Conservation (phyloP, 2,113 vertebrate genomes). For the Gopherus flavomarginatus region DNA sequence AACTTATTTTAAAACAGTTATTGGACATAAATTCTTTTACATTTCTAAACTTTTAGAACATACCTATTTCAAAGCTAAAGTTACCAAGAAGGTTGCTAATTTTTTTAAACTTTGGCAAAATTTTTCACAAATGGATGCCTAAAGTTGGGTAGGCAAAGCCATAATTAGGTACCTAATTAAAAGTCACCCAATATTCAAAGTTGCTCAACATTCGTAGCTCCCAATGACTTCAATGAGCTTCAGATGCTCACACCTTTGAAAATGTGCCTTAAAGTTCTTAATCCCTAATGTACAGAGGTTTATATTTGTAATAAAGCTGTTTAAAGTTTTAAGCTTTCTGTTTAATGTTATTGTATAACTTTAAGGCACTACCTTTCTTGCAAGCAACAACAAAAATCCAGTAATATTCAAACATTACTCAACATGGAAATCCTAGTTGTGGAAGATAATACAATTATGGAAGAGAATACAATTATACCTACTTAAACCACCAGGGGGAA, state of each 20-base stretch:
- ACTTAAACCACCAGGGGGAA: background rate
- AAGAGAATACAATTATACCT: background rate
- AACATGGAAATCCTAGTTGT: background rate
- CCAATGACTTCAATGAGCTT: background rate
- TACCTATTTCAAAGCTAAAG: background rate
- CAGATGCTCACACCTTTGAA: background rate
- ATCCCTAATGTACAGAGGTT: background rate
- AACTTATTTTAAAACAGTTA: background rate
- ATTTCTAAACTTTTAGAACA: background rate
- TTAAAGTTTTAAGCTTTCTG: background rate
- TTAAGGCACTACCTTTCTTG: background rate
- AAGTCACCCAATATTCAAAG: background rate
- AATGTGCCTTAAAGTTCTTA: background rate
- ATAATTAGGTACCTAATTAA: background rate
- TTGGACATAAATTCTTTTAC: background rate
- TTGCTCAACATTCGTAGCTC: background rate
- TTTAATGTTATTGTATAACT: background rate
- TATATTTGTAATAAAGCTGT: background rate
- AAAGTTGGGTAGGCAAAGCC: background rate
- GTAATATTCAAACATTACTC: background rate
- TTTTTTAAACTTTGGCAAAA: background rate
- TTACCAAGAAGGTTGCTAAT: background rate
- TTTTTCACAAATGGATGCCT: background rate
- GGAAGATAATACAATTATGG: background rate
- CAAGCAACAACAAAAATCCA: no score